Evolutionary conservation across 1,140 invertebrate species (phyloP).

Genomic region (Drosophila mayri): DNA sequence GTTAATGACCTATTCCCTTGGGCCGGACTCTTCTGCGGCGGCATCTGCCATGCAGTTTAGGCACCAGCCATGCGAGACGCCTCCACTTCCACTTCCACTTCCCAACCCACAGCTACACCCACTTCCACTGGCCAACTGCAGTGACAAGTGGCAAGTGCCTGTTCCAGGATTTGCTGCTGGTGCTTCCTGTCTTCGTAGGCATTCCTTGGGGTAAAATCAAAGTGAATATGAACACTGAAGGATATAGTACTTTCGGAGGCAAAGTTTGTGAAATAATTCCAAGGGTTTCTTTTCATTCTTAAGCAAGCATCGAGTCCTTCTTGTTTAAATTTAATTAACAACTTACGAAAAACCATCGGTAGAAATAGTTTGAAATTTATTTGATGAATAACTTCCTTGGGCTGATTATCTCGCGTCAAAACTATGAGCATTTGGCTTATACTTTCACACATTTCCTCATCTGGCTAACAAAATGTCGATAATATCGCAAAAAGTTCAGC

Average conservation of each 20-base stretch:
- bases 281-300: background rate
- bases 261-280: background rate
- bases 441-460: background rate
- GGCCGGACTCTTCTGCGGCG: conserved; percentile 19
- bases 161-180: conserved; percentile 10
- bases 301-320: background rate
- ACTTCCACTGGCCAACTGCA: conserved; percentile 15
- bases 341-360: too few species aligned
- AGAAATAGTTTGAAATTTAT: too few species aligned
- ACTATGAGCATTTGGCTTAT: background rate
- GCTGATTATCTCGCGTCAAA: background rate
- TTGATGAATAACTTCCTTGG: background rate
- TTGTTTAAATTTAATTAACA: background rate
- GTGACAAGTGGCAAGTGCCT: conserved; percentile 27
- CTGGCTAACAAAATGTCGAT: background rate
- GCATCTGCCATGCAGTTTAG: conserved; percentile 49
- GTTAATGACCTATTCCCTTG: conserved; percentile 62
- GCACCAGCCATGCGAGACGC: conserved; percentile 50
- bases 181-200: conserved; percentile 11
- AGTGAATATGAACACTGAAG: conserved; percentile 9
- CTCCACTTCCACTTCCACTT: conserved; percentile 12
- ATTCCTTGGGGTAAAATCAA: conserved; percentile 1
- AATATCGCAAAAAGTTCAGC: background rate
- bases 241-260: background rate
- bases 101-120: background rate